Conservation (phyloP, 2,888 invertebrate species). For the Nowickia ferox region DNA sequence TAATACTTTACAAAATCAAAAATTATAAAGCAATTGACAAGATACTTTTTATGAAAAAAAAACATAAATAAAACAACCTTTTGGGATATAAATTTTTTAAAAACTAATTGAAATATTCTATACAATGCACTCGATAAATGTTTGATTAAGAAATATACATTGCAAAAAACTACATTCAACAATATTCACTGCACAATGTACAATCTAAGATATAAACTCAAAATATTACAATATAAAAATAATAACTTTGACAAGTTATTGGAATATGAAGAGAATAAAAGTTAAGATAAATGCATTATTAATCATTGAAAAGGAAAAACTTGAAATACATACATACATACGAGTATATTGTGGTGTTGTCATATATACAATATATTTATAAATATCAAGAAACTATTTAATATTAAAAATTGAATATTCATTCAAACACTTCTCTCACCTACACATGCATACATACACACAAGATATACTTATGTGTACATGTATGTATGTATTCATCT, state of each 20-base stretch:
- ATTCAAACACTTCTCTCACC: conserved; percentile 5
- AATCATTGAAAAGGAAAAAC: conserved; percentile 1
- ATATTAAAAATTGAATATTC: background rate
- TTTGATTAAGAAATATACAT: conserved; percentile 56
- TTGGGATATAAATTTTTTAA: background rate
- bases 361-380: conserved; percentile 28
- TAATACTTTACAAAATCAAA: conserved; percentile 6
- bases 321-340: background rate
- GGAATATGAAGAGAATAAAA: background rate
- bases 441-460: background rate
- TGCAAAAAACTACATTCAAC: conserved; percentile 38
- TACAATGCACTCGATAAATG: conserved; percentile 64
- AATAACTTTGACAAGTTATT: background rate
- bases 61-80: background rate
- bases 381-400: conserved; percentile 18
- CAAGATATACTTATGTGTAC: background rate
- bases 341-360: conserved; percentile 22
- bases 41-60: background rate
- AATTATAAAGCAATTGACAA: background rate
- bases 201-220: conserved; percentile 43
- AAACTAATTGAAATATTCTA: conserved; percentile 43
- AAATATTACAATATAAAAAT: conserved; percentile 10
- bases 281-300: background rate
- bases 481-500: conserved; percentile 37
- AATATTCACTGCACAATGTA: conserved; percentile 52